Percentiles rank a stretch among this genome's conserved stretches.
Conservation (phyloP, 2,888 invertebrate genomes). For the Drosophila anceps region DNA sequence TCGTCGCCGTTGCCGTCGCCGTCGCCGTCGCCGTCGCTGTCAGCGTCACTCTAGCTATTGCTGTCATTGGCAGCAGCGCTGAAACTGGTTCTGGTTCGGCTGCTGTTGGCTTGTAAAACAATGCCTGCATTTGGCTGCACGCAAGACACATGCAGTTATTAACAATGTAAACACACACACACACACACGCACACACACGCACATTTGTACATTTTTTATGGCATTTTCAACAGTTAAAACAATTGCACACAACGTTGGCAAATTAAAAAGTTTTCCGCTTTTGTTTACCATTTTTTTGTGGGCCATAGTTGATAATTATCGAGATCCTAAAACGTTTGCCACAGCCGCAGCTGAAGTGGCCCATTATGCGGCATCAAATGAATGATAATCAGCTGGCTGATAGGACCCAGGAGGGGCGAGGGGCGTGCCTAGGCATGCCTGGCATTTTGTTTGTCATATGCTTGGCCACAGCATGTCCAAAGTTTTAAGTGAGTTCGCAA, state of each 20-base stretch:
- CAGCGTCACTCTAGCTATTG: slow-evolving; percentile 20
- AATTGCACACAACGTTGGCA: slow-evolving; percentile 37
- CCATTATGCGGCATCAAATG: slow-evolving; percentile 33
- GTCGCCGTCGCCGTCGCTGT: slow-evolving; percentile 20
- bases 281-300: slow-evolving; percentile 5
- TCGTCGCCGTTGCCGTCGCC: slow-evolving; percentile 14
- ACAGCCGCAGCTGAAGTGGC: slow-evolving; percentile 32
- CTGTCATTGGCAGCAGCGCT: slow-evolving; percentile 51
- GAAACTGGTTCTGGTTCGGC: slow-evolving; percentile 36
- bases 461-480: slow-evolving; percentile 40
- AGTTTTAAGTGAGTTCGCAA: slow-evolving; percentile 30
- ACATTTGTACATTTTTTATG: not conserved
- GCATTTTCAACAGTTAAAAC: slow-evolving; percentile 36
- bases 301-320: slow-evolving; percentile 35
- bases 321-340: slow-evolving; percentile 37
- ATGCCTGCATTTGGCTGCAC: slow-evolving; percentile 51
- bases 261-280: slow-evolving; percentile 37
- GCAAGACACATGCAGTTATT: slow-evolving; percentile 65
- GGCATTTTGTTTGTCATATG: slow-evolving; percentile 32
- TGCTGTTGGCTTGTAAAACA: slow-evolving; percentile 55
- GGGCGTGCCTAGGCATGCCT: not conserved
- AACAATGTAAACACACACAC: slow-evolving; percentile 39
- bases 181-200: not conserved
- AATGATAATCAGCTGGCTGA: slow-evolving; percentile 38
- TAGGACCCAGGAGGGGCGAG: not conserved